Conservation (phyloP, 2,797 vertebrate species). For the Varecia variegata region DNA sequence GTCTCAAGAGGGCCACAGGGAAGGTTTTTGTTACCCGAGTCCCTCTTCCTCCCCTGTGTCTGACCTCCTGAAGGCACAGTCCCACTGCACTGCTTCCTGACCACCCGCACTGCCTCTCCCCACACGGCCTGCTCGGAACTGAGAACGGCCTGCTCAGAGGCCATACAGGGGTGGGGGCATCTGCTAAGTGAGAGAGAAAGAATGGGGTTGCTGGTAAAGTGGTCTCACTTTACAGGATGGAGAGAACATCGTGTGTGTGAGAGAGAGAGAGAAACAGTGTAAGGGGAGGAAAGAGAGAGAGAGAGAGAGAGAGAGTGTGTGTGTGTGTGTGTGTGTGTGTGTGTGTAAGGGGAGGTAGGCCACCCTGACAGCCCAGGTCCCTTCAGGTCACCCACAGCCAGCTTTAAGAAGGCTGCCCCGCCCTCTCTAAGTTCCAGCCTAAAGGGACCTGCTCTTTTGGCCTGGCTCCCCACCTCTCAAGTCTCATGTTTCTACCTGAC, state of each 20-base stretch:
- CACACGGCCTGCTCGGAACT: background rate
- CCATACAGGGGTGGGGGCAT: background rate
- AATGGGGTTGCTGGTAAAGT: background rate
- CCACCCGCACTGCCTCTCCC: background rate
- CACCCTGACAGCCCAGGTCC: background rate
- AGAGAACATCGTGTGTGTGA: background rate
- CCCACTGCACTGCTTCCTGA: background rate
- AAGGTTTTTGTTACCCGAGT: conserved; percentile 27
- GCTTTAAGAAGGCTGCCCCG: background rate
- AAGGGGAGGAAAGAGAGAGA: background rate
- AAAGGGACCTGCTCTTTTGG: conserved; percentile 15
- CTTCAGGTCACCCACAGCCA: background rate
- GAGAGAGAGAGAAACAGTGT: no score
- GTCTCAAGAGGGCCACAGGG: background rate
- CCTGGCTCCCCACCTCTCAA: conserved; percentile 4
- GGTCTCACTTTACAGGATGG: conserved; percentile 14
- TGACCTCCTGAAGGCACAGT: conserved; percentile 42
- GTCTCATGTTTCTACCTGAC: background rate
- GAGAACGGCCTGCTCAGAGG: background rate
- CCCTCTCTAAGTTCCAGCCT: background rate
- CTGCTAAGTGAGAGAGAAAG: conserved; percentile 25
- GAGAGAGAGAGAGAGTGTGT: background rate
- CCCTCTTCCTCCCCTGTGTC: background rate
- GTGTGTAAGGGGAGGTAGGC: background rate
- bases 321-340: background rate